Evolutionary conservation across 23 tunicate genomes (phyloP), one percentile per base, ranked within the genome.

Genomic region (Clavelina lepadiformis): DNA sequence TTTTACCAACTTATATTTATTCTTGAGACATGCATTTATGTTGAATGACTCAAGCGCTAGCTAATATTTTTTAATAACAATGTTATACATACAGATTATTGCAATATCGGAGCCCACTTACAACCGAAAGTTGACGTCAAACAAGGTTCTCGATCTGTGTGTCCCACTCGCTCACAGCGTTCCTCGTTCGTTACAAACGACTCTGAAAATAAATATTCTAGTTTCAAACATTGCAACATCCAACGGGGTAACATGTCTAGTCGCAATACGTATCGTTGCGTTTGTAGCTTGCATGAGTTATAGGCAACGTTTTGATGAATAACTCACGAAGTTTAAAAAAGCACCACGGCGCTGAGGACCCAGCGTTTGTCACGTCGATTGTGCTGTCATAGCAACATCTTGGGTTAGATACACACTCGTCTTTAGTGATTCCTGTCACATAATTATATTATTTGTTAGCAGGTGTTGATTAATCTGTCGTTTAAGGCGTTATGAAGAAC

Each of bases 311-410:
- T n/a, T n/a, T n/a, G n/a, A n/a, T n/a, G n/a, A n/a, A n/a, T 1
- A 15, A 61, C 83, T 52, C 46, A 89, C 97, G 78, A 55, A 61
- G 51, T 36, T 89, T 89, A 62, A 61, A 89, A 64, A 69, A 89
- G 58, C 97, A 89, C 88, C 89, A 81, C 15, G 97, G 97, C 3
- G 60, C 74, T 21, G 71, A 31, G 2, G 51, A 34, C 21, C 33
- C 35, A 21, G 54, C 33, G 13, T 50, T 60, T 7, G 33, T 52
- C 0, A 61, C 35, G 32, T 61, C 53, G 37, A 74, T 38, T 2
- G 89, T 53, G 64, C 83, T 81, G 61, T 89, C 89, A 46, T 67
- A 89, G 64, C 97, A 89, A 68, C 97, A 89, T 38, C 70, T 53
- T 31, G 79, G 83, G 47, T 89, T 71, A 28, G 66, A 15, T 13